These are phyloP conservation scores for Pissodes strobi DNA, from an alignment of 1,140 invertebrate genomes.

Conservation along the genomic window DNA sequence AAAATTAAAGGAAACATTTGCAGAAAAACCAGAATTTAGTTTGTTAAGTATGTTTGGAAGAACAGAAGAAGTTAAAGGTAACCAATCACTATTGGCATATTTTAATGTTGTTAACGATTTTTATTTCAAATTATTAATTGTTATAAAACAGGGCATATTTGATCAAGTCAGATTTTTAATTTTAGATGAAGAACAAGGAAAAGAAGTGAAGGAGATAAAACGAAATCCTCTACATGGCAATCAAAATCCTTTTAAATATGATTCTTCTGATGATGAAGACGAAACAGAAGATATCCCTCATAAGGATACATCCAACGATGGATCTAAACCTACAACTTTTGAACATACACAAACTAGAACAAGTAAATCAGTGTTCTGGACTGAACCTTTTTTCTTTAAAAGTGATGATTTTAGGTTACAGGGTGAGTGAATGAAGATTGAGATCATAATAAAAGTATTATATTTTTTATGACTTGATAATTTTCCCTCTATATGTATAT, in stretches of 20 bases:
- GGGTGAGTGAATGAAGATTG: constrained; percentile 55
- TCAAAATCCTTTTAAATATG: constrained; percentile 65
- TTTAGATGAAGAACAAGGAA: constrained; percentile 47
- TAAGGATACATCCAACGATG: constrained; percentile 30
- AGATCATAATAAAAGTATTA: too few relatives aligned
- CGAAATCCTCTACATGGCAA: background rate
- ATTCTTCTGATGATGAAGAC: constrained; percentile 64
- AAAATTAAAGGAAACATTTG: constrained; percentile 60
- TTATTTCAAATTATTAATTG: too few relatives aligned
- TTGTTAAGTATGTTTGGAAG: constrained; percentile 62
- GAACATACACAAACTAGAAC: constrained; percentile 38
- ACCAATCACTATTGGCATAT: too few relatives aligned
- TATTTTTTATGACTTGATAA: too few relatives aligned
- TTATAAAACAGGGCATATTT: too few relatives aligned
- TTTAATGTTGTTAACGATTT: too few relatives aligned
- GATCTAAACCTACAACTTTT: constrained; percentile 26
- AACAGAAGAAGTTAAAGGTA: constrained; percentile 30
- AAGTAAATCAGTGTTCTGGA: constrained; percentile 53
- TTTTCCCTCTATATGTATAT: too few relatives aligned
- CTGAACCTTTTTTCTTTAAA: constrained; percentile 64
- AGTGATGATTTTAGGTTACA: constrained; percentile 60
- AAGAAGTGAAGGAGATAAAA: constrained; percentile 42
- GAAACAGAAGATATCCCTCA: constrained; percentile 39
- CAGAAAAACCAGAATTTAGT: constrained; percentile 61
- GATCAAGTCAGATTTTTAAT: constrained; percentile 21